Percentiles rank a stretch among this genome's conserved stretches.
Conservation (phyloP, 92 coral and sea anemone genomes). For the Blastomussa wellsi region DNA sequence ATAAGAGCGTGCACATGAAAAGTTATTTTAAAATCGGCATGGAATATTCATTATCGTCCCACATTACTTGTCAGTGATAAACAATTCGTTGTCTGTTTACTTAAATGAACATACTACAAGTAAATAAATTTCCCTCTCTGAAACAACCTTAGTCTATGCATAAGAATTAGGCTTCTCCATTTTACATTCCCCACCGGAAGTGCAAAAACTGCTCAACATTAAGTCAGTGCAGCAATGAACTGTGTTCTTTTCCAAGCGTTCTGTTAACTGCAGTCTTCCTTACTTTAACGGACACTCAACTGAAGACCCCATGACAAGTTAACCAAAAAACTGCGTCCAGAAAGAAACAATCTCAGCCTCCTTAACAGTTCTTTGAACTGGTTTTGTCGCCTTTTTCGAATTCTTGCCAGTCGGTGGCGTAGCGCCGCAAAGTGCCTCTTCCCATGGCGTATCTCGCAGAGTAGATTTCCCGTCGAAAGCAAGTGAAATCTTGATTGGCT, state of each 20-base stretch:
- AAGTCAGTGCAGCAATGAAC: background rate
- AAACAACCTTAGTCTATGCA: background rate
- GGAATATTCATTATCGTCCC: background rate
- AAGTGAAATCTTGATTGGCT: constrained; percentile 13
- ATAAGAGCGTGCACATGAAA: no score
- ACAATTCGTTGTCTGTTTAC: background rate
- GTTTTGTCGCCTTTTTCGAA: constrained; percentile 1
- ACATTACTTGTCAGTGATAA: background rate
- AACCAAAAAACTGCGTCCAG: constrained; percentile 35
- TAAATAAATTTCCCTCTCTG: background rate
- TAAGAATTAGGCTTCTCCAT: no score
- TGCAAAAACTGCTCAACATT: background rate
- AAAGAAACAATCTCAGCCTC: constrained; percentile 8
- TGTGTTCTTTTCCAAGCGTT: background rate
- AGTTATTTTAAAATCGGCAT: no score
- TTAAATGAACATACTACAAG: no score
- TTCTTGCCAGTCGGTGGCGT: background rate
- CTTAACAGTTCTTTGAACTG: background rate
- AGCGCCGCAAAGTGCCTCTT: constrained; percentile 15
- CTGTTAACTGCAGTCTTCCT: background rate
- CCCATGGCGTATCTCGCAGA: constrained; percentile 33
- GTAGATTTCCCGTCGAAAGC: constrained; percentile 14
- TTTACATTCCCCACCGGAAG: background rate
- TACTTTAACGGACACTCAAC: background rate
- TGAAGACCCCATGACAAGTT: background rate